Evolutionary conservation across 1,140 invertebrate species (phyloP), one percentile per base, ranked within the genome.

Genomic region (Sinella curviseta): DNA sequence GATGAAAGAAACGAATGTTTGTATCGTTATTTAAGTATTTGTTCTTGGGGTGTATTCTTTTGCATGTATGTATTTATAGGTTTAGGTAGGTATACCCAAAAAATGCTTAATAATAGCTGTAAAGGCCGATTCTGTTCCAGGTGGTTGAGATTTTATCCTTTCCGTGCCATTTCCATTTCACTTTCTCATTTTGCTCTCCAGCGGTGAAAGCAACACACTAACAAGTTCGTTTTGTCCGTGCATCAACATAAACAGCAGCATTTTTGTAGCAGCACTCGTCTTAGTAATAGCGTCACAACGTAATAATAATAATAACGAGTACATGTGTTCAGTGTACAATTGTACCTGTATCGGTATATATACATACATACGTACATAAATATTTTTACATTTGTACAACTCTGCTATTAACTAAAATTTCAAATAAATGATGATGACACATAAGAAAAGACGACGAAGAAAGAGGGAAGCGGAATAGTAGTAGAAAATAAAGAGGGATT

Each of bases 31-130:
- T 48, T 48, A 20, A 48, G 39, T 12, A 48, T 8, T 48, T 48
- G 8, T 8, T 48, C 39, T 48, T 48, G 39, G 39, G 39, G 39
- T 8, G 39, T n/a, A n/a, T n/a, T n/a, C n/a, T n/a, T n/a, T n/a
- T n/a, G n/a, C n/a, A n/a, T n/a, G n/a, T n/a, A n/a, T n/a, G n/a
- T n/a, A n/a, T n/a, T n/a, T n/a, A n/a, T n/a, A n/a, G n/a, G n/a
- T n/a, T n/a, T n/a, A n/a, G n/a, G n/a, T n/a, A n/a, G n/a, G n/a
- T n/a, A n/a, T n/a, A n/a, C n/a, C n/a, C n/a, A 48, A 48, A 33
- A 70, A 70, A 70, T 31, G 65, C 31, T 30, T 70, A 70, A 70
- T 70, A 70, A n/a, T n/a, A n/a, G 31, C 65, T 70, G 65, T 70
- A 24, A 33, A 70, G 31, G 65, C 28, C 65, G 65, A 70, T 70